Conservation (phyloP, 2,113 vertebrate genomes). For the Pagrus major region DNA sequence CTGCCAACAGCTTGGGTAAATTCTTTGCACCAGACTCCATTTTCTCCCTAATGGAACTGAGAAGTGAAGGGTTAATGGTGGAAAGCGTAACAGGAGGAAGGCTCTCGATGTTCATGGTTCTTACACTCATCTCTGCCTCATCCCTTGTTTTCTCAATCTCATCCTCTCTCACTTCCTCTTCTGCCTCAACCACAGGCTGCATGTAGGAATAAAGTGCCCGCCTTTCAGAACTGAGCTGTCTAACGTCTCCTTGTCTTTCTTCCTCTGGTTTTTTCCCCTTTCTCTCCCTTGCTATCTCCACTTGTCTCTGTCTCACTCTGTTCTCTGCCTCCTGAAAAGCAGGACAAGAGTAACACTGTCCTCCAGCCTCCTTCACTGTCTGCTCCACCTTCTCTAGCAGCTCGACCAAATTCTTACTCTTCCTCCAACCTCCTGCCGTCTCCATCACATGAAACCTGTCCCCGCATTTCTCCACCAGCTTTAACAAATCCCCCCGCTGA, state of each 20-base stretch:
- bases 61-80: constrained; percentile 58
- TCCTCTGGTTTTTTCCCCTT: constrained; percentile 23
- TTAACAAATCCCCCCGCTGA: constrained; percentile 77
- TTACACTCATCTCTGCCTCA: constrained; percentile 76
- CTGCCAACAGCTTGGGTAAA: constrained; percentile 66
- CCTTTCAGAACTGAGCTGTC: constrained; percentile 28
- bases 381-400: constrained; percentile 84
- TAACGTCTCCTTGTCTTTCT: background rate
- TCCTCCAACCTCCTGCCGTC: background rate
- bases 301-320: constrained; percentile 70
- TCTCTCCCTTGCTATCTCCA: constrained; percentile 60
- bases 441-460: constrained; percentile 84
- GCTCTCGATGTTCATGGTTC: constrained; percentile 53
- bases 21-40: constrained; percentile 43
- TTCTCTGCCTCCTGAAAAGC: constrained; percentile 76
- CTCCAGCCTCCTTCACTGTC: constrained; percentile 76
- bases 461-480: constrained; percentile 80
- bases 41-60: constrained; percentile 70
- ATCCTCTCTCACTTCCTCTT: constrained; percentile 67
- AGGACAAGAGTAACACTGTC: constrained; percentile 71
- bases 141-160: constrained; percentile 73
- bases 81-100: constrained; percentile 49
- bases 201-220: constrained; percentile 51
- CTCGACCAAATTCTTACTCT: constrained; percentile 50
- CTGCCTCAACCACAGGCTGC: constrained; percentile 71